Base-by-base conservation (phyloP, 2,888 invertebrate genomes). In the Lydus trimaculatus region DNA sequence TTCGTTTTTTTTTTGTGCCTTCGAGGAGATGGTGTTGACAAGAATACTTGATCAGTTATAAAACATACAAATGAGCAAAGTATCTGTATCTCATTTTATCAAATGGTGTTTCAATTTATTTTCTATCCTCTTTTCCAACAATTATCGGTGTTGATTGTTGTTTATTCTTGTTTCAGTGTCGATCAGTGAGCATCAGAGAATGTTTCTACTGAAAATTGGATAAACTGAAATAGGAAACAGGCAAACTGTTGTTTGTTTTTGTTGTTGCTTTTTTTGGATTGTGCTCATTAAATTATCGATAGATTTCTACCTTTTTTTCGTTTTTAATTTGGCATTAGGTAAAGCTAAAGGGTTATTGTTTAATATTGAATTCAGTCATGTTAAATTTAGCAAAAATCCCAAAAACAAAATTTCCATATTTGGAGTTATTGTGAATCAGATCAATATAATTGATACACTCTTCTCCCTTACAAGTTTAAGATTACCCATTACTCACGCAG, bases 11-110 rank as follows among this genome's bases (percentile, higher is more conserved):
- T 2, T n/a, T n/a, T n/a, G n/a, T n/a, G n/a, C n/a, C n/a, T n/a
- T n/a, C n/a, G n/a, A 4, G n/a, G 1, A 25, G 23, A 9, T 48
- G 20, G 66, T 69, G 66, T 70, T 63, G 70, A 70, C 70, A 56
- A 61, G 70, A 70, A 70, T 70, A 66, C 39, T 70, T 69, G 61
- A 69, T 69, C 43, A 69, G 66, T 28, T 64, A 64, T 59, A 63
- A 64, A 65, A 62, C 63, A 65, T 62, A 58, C 65, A 63, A 64
- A 58, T 64, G 64, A 25, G 1, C 9, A 3, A 31, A 8, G 2
- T 28, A 28, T 28, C 28, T 28, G 4, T 28, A 2, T 28, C 28
- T 2, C 28, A 28, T 4, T 28, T 28, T 28, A 3, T 2, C 2
- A 28, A 28, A 28, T 28, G 28, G 2, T 2, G 2, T 28, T 4